These are phyloP conservation scores for Poecilobothrus nobilitatus DNA, from an alignment of 2,888 invertebrate species.

Conservation along the genomic window DNA sequence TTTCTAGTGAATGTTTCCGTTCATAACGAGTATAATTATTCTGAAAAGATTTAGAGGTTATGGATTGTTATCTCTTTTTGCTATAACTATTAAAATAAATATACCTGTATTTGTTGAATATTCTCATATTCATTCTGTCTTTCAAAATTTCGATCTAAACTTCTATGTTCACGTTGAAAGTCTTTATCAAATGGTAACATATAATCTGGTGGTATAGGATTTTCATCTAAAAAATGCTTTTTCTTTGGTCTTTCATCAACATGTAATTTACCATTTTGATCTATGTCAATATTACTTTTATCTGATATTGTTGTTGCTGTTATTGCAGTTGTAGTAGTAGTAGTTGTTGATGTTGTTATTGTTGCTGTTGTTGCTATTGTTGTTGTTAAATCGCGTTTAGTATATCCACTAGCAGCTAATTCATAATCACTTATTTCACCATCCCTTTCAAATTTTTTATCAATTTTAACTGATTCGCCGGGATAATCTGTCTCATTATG, in stretches of 20 bases:
- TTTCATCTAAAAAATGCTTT: conserved; percentile 44
- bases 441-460: conserved; percentile 42
- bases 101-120: neutral
- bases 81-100: too few species aligned
- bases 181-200: conserved; percentile 37
- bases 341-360: conserved; percentile 11
- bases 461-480: conserved; percentile 41
- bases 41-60: neutral
- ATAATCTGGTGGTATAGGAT: conserved; percentile 43
- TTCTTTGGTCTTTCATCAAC: conserved; percentile 22
- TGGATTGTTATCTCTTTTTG: too few species aligned
- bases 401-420: conserved; percentile 41
- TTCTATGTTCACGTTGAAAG: conserved; percentile 37
- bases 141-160: conserved; percentile 42
- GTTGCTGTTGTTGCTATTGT: conserved; percentile 27
- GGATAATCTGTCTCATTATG: conserved; percentile 13
- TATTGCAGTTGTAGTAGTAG: neutral
- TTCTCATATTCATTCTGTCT: conserved; percentile 34
- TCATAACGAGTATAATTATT: conserved; percentile 22
- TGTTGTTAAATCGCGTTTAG: conserved; percentile 40
- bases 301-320: neutral
- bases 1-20: conserved; percentile 23
- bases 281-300: conserved; percentile 7
- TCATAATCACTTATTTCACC: conserved; percentile 44
- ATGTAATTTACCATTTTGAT: neutral